Evolutionary conservation across 2,113 vertebrate species (phyloP).

Genomic region (Eulemur rufifrons): DNA sequence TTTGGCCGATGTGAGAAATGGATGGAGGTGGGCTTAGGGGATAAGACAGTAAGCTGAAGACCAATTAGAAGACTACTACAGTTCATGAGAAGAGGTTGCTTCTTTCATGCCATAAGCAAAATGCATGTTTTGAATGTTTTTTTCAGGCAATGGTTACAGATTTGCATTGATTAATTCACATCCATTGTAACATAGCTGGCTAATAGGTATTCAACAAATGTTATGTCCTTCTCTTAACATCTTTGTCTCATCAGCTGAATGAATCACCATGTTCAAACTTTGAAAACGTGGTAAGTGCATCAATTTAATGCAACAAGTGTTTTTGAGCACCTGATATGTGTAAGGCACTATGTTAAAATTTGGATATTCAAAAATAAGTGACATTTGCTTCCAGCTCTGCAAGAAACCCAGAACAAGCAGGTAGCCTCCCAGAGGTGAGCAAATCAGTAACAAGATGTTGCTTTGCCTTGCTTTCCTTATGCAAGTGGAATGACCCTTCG

Average conservation of each 20-base stretch:
- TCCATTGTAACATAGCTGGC: background rate
- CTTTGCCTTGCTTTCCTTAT: background rate
- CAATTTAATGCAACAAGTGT: background rate
- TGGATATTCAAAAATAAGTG: slow-evolving; percentile 8
- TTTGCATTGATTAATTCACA: background rate
- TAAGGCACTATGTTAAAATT: background rate
- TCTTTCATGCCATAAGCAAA: background rate
- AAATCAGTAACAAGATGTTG: background rate
- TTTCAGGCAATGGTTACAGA: background rate
- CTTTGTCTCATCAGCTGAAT: background rate
- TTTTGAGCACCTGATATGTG: background rate
- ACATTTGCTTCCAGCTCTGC: background rate
- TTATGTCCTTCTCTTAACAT: background rate
- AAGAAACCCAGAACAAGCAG: background rate
- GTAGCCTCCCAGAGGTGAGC: background rate
- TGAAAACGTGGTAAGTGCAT: slow-evolving; percentile 16
- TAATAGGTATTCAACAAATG: background rate
- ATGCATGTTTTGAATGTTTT: background rate
- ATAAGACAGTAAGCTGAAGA: background rate
- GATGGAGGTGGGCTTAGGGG: background rate
- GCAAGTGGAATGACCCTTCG: background rate
- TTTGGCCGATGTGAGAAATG: background rate
- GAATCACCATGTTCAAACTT: background rate
- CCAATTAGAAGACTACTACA: background rate
- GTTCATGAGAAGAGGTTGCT: background rate